Conservation (phyloP, 2,113 vertebrate species). For the Macaca mulatta region DNA sequence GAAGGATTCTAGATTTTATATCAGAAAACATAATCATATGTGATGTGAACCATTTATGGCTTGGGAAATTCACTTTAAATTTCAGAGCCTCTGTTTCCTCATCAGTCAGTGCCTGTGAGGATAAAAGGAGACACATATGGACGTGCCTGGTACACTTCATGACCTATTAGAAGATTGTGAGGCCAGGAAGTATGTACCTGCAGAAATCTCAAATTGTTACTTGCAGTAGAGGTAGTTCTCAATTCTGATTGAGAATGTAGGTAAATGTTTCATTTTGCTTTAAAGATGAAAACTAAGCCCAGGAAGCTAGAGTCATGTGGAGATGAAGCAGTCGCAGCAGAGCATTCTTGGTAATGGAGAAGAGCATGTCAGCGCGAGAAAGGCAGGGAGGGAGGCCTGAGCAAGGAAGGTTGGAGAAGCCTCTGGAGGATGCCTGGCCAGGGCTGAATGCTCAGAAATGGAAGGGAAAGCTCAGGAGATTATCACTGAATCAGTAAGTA, state of each 20-base stretch:
- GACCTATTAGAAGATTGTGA: not conserved
- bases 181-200: not conserved
- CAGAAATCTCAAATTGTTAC: not conserved
- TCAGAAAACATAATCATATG: not conserved
- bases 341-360: not conserved
- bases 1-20: not conserved
- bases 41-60: not conserved
- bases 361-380: not conserved
- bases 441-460: not conserved
- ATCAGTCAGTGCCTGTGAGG: not conserved
- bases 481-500: not conserved
- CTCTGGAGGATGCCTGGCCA: not conserved
- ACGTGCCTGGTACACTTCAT: not conserved
- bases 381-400: not conserved
- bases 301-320: not conserved
- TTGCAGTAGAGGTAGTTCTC: not conserved
- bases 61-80: conserved; percentile 1
- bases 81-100: not conserved
- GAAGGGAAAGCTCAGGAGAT: not conserved
- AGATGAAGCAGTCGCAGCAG: not conserved
- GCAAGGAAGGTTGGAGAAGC: not conserved
- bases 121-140: not conserved
- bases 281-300: not conserved
- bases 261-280: not conserved
- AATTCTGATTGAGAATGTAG: not conserved